Conservation (phyloP, 2,113 vertebrate genomes). For the Bos taurus region ARS-UCD2.0 NC_037340.1:51085501-51086000, state of each 20-base stretch:
- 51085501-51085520: neutral
- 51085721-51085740: neutral
- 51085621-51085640: neutral
- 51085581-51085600: neutral
- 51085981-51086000: neutral
- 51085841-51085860: neutral
- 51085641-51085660: neutral
- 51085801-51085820: neutral
- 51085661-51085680: neutral
- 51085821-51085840: neutral
- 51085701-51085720: neutral
- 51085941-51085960: neutral
- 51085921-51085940: neutral
- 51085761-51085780: neutral
- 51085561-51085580: neutral
- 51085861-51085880: neutral
- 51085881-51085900: neutral
- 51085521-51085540: neutral
- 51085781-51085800: neutral
- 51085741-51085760: neutral
- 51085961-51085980: neutral
- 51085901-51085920: neutral
- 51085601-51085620: neutral
- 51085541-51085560: neutral
- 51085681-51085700: neutral